Conservation (phyloP, 2,888 invertebrate genomes). For the Dolichomitus sp. region DNA sequence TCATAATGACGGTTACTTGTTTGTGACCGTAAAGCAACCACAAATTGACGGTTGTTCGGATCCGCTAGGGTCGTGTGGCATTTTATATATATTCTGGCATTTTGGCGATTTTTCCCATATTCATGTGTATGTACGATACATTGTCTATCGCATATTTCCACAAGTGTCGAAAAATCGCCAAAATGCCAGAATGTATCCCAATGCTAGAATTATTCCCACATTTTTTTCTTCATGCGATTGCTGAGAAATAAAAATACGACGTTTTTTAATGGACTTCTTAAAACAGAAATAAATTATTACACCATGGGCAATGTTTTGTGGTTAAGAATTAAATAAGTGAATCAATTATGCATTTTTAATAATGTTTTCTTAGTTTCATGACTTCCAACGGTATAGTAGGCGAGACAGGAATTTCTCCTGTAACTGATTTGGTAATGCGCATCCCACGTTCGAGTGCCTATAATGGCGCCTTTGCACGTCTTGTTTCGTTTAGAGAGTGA, state of each 20-base stretch:
- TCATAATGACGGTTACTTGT: too few species aligned
- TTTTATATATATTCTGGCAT: too few species aligned
- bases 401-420: background rate
- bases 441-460: slow-evolving; percentile 11
- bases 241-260: too few species aligned
- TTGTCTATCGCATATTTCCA: too few species aligned
- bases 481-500: slow-evolving; percentile 6
- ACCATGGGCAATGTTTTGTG: background rate
- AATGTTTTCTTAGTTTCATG: background rate
- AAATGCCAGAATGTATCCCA: background rate
- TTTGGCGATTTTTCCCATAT: too few species aligned
- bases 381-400: background rate
- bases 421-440: slow-evolving; percentile 3
- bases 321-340: background rate
- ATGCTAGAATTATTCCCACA: too few species aligned
- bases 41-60: too few species aligned
- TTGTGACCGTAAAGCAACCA: too few species aligned
- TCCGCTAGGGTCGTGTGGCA: too few species aligned
- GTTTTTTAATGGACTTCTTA: background rate
- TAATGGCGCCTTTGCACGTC: slow-evolving; percentile 11
- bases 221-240: too few species aligned
- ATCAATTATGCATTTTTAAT: background rate
- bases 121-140: too few species aligned
- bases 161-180: background rate
- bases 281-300: background rate